These are phyloP conservation scores for Corydoras sp. DNA, from an alignment of 2,113 vertebrate species.

Conservation along the genomic window DNA sequence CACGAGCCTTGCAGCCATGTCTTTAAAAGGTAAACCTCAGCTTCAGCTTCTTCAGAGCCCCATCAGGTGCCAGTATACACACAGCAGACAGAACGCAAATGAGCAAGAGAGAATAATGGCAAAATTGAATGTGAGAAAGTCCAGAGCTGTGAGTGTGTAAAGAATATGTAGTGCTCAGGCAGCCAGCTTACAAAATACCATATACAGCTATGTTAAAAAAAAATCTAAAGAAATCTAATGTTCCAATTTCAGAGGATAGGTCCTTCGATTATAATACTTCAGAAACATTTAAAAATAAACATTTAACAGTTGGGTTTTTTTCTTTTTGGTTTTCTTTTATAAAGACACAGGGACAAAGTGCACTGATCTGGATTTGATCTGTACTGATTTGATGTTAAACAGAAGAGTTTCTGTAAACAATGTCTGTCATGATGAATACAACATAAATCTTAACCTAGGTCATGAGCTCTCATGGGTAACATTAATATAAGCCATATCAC, in stretches of 20 bases:
- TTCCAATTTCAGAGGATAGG: constrained; percentile 18
- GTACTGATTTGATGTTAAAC: neutral
- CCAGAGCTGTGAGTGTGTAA: constrained; percentile 30
- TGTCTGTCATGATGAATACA: neutral
- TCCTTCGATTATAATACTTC: neutral
- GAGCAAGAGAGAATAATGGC: constrained; percentile 18
- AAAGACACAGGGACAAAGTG: neutral
- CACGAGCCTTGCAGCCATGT: constrained; percentile 24
- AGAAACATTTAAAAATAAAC: neutral
- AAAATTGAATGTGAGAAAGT: constrained; percentile 29
- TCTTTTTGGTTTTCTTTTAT: neutral
- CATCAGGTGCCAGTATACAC: constrained; percentile 37
- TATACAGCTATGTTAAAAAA: constrained; percentile 32
- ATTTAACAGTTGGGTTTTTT: constrained; percentile 5
- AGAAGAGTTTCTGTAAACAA: constrained; percentile 9
- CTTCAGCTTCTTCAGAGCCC: constrained; percentile 19
- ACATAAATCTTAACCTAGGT: constrained; percentile 13
- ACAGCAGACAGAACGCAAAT: constrained; percentile 14
- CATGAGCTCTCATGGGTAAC: constrained; percentile 23
- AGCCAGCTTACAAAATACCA: constrained; percentile 24
- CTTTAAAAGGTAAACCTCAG: constrained; percentile 48
- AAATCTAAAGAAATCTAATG: neutral
- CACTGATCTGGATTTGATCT: neutral
- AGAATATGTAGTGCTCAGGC: constrained; percentile 1
- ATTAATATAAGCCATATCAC: constrained; percentile 7